Conservation (phyloP, 92 coral and sea anemone species). For the Pocillopora meandrina region DNA sequence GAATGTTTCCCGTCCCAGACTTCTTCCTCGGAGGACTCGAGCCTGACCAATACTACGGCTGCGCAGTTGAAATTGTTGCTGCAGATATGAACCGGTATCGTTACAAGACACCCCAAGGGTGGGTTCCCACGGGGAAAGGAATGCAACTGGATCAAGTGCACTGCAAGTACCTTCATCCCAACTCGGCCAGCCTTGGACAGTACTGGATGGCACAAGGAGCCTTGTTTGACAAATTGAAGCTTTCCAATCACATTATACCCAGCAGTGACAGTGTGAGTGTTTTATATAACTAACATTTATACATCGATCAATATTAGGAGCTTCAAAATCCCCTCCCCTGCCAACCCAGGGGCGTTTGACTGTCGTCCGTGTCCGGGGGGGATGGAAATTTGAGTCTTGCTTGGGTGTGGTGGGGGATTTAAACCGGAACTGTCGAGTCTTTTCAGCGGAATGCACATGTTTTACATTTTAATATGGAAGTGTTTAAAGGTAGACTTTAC, state of each 20-base stretch:
- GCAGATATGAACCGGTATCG: slow-evolving; percentile 82
- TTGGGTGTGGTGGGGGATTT: no score
- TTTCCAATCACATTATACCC: slow-evolving; percentile 73
- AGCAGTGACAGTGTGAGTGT: slow-evolving; percentile 68
- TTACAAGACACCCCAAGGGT: slow-evolving; percentile 54
- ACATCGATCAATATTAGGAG: no score
- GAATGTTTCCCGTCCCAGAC: slow-evolving; percentile 91
- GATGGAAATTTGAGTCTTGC: no score
- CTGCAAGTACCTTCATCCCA: slow-evolving; percentile 69
- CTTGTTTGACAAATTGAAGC: slow-evolving; percentile 78
- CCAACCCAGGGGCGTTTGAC: no score
- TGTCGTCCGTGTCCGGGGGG: no score
- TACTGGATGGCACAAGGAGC: slow-evolving; percentile 82
- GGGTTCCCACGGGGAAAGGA: slow-evolving; percentile 71
- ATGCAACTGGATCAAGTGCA: slow-evolving; percentile 45
- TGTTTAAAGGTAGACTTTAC: no score
- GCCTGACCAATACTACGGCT: slow-evolving; percentile 77
- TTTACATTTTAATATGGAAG: no score
- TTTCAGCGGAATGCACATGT: no score
- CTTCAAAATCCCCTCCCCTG: no score
- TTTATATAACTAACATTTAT: neutral
- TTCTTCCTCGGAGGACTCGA: slow-evolving; percentile 76
- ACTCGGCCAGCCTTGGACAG: slow-evolving; percentile 82
- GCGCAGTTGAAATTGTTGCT: slow-evolving; percentile 73
- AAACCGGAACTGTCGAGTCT: no score